Base-by-base conservation (phyloP, 2,113 vertebrate genomes). In the Thymallus thymallus region DNA sequence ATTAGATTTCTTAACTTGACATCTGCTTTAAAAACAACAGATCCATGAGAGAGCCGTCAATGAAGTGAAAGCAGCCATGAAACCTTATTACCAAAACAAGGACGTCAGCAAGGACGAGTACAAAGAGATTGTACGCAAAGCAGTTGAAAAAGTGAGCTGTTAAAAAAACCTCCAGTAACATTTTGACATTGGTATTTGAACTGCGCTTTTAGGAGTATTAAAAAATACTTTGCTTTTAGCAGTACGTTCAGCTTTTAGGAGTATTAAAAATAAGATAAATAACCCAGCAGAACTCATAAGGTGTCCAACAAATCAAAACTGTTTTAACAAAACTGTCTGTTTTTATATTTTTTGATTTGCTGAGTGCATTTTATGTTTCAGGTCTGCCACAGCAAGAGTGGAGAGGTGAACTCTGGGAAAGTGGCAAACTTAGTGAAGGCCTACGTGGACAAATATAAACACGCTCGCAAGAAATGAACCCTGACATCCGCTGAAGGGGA, bases 51-150 rank as follows among this genome's bases (percentile, higher is more conserved):
- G 91, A 89, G 98, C 98, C 2, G 86, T 97, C n/a, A 95, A 95
- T 61, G 98, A 98, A 80, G 98, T 99, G 76, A 99, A 98, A 84
- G 88, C 92, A 0, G 97, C 98, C 13, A 99, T 99, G 79, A 99
- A 98, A 85, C 98, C 96, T 70, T 99, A 93, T 89, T 99, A 98
- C 91, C 98, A 99, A 91, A 98, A 95, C 86, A 98, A 98, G 90
- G 98, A 99, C 77, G 97, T 99, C 91, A 95, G 95, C 13, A 99
- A 99, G 92, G 97, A 98, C 46, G 97, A 98, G 72, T 98, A 99
- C 82, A 99, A 99, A 85, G 97, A 99, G 85, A 99, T 99, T 6
- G 98, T 99, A 62, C 94, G 97, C 85, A 99, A 99, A 92, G 98
- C 98, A 61, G 98, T 99, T 10, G 97, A 98, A 85, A 99, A 99